Evolutionary conservation across 92 coral and sea anemone species (phyloP), one percentile per base, ranked within the genome.

Genomic region (Porites cylindrica): DNA sequence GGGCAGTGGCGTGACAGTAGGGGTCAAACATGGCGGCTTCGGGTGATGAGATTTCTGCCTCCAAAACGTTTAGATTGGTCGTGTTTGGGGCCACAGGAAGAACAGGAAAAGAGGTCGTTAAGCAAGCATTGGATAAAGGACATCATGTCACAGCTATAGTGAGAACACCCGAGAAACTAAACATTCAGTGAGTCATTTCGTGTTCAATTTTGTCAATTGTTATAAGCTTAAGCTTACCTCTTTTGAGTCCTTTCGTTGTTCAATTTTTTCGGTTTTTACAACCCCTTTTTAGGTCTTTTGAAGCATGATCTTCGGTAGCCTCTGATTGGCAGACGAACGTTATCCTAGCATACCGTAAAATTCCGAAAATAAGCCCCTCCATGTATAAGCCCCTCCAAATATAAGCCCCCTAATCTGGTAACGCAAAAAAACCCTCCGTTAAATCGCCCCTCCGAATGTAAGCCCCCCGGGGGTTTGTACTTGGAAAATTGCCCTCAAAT

Each of bases 61-160:
- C 24, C 2, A 59, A 70, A 72, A 82, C 21, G 18, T 76, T 89
- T 38, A 89, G 85, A 63, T 38, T 94, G 54, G 90, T 96, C 17
- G 94, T 96, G 14, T 96, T 94, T 84, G 98, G 98, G 66, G 98
- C 90, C n/a, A 94, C 96, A 23, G 96, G 98, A 9, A 80, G 94
- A 50, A 94, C 97, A 54, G 98, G 98, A 59, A 77, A 76, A 17
- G 92, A 91, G 69, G 79, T 94, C 1, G 92, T 96, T 13, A 88
- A 88, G 51, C 94, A 92, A 79, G 98, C 94, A 7, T 88, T 96
- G 69, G 93, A 90, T 23, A 87, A 82, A 82, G 98, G 97, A n/a
- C 96, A 96, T 61, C 83, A 83, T 12, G 94, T 96, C 4, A 94
- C 98, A 20, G 98, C 94, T 66, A 80, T 96, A 13, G 97, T 87